A percentile compares a stretch with the other conserved stretches of the same genome.
phyloP scores from a whole-genome alignment of 2,797 vertebrate species.

The Arrhamphus sclerolepis region DNA sequence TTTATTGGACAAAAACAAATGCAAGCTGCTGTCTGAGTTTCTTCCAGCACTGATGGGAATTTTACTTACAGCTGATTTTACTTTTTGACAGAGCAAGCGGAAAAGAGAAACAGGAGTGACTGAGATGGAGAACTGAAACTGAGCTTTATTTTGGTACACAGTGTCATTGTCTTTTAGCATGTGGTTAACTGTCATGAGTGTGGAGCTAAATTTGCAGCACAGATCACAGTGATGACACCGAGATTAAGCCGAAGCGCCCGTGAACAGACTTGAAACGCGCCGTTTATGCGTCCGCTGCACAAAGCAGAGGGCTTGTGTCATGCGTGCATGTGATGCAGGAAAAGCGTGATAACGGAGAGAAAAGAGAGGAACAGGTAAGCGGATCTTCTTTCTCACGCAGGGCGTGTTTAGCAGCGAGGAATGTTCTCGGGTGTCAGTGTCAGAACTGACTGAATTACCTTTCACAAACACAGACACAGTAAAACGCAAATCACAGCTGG shows the following conservation, averaged over 20 bases:
- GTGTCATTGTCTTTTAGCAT: conserved; percentile 17
- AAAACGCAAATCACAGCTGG: conserved; percentile 17
- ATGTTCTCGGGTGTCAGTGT: conserved; percentile 68
- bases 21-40: too few species aligned
- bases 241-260: too few species aligned
- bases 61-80: background rate
- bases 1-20: too few species aligned
- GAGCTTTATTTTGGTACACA: background rate
- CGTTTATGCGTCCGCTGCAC: too few species aligned
- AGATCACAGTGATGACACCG: background rate
- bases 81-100: background rate
- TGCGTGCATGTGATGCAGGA: too few species aligned
- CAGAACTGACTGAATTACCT: conserved; percentile 42
- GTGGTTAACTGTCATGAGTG: background rate
- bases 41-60: background rate
- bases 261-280: too few species aligned
- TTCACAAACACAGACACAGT: conserved; percentile 15
- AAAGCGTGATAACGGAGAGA: conserved; percentile 17
- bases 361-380: conserved; percentile 7
- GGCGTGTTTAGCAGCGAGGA: conserved; percentile 55
- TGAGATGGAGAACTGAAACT: conserved; percentile 41
- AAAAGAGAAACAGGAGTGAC: conserved; percentile 19
- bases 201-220: background rate
- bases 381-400: conserved; percentile 44
- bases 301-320: too few species aligned